Evolutionary conservation across 2,888 invertebrate species (phyloP).

Genomic region (Erannis defoliaria): DNA sequence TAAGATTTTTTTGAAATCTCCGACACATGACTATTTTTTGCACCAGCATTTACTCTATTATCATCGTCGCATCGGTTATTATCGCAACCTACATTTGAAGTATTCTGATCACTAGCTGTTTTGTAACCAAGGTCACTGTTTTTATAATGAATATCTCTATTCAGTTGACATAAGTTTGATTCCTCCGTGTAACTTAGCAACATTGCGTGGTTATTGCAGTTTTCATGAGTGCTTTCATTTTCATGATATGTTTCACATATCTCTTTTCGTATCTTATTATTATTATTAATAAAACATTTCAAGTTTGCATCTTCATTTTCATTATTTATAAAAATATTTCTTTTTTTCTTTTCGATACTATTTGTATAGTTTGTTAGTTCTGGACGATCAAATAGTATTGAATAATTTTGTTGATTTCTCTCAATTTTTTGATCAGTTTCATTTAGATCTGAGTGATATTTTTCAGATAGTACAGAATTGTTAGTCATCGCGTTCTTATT

Average conservation of each 20-base stretch:
- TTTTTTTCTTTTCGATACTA: neutral
- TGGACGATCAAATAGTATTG: neutral
- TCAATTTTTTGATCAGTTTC: neutral
- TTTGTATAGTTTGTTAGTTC: neutral
- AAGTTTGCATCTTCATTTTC: neutral
- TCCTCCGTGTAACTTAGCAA: neutral
- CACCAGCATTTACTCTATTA: neutral
- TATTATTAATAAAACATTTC: neutral
- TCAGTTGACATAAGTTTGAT: neutral
- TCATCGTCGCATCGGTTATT: neutral
- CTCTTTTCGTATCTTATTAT: neutral
- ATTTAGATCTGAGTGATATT: neutral
- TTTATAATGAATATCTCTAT: neutral
- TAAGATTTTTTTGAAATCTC: slow-evolving; percentile 1
- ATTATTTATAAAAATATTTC: neutral
- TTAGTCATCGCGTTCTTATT: neutral
- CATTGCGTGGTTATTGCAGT: neutral
- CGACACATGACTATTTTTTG: slow-evolving; percentile 6
- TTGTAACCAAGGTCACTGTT: neutral
- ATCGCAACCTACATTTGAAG: neutral
- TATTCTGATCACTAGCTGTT: slow-evolving; percentile 4
- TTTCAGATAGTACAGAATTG: neutral
- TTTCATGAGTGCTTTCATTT: neutral
- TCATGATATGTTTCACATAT: neutral
- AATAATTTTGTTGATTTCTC: neutral